These are phyloP conservation scores for Channallabes apus DNA, from an alignment of 2,797 vertebrate genomes.

Conservation along the genomic window DNA sequence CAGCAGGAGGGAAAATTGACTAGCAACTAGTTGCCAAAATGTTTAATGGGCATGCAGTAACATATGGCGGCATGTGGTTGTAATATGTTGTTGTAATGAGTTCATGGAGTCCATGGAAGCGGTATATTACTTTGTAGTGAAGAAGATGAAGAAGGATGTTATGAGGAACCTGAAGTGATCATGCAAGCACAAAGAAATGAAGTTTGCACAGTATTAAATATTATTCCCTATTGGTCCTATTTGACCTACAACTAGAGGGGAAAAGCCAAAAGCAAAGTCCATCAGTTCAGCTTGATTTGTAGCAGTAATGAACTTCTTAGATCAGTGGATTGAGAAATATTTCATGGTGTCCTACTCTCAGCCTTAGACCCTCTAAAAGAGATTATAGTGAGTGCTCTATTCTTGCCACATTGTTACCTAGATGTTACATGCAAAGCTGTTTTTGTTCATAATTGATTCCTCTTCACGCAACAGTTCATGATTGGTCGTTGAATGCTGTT, in stretches of 20 bases:
- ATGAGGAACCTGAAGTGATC: neutral
- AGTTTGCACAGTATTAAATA: neutral
- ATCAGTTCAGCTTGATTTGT: neutral
- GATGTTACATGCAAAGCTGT: neutral
- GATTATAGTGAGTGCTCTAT: neutral
- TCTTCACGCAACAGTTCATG: neutral
- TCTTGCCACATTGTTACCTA: neutral
- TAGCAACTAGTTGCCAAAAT: neutral
- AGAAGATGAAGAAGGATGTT: no score
- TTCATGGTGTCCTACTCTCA: neutral
- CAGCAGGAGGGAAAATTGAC: slow-evolving; percentile 6
- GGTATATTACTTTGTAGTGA: neutral
- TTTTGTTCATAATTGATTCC: neutral
- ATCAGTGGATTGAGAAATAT: neutral
- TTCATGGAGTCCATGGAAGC: neutral
- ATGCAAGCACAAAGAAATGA: neutral
- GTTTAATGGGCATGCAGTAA: neutral
- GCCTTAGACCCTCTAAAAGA: neutral
- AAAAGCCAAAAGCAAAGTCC: neutral
- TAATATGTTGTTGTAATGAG: neutral
- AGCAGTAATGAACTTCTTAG: neutral
- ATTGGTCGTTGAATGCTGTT: neutral
- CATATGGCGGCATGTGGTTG: slow-evolving; percentile 1
- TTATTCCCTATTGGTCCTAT: neutral
- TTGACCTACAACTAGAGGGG: neutral